Percentiles rank a stretch among this genome's conserved stretches.
These are phyloP conservation scores for Siphlonurus alternatus DNA, from an alignment of 2,888 invertebrate genomes.

Conservation along the genomic window DNA sequence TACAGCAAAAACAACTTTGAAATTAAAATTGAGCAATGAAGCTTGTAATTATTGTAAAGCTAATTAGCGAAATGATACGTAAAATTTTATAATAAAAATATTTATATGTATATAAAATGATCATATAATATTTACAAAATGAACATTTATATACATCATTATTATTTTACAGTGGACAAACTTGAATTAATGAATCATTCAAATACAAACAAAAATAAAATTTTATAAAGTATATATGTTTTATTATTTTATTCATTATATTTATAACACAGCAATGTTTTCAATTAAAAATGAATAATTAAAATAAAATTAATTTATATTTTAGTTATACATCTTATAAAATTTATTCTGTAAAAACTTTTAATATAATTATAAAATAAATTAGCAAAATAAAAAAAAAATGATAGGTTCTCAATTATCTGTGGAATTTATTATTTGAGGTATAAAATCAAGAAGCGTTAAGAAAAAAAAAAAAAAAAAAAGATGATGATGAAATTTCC, in stretches of 20 bases:
- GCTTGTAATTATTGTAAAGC: conserved; percentile 2
- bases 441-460: too few species aligned
- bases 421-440: too few species aligned
- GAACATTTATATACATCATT: not conserved
- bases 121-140: not conserved
- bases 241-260: not conserved
- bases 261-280: not conserved
- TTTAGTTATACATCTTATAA: too few species aligned
- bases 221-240: not conserved
- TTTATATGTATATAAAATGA: too few species aligned
- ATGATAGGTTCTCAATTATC: too few species aligned
- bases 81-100: too few species aligned
- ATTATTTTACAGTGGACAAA: not conserved
- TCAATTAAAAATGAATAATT: too few species aligned
- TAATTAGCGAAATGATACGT: conserved; percentile 1
- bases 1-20: not conserved
- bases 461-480: too few species aligned
- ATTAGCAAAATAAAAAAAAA: too few species aligned
- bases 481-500: not conserved
- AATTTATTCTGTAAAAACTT: too few species aligned
- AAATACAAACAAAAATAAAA: not conserved
- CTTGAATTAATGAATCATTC: not conserved
- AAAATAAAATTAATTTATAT: too few species aligned
- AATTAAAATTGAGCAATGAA: not conserved
- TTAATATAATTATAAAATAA: too few species aligned